Conservation (phyloP, 2,797 vertebrate genomes). For the Aselliscus stoliczkanus region DNA sequence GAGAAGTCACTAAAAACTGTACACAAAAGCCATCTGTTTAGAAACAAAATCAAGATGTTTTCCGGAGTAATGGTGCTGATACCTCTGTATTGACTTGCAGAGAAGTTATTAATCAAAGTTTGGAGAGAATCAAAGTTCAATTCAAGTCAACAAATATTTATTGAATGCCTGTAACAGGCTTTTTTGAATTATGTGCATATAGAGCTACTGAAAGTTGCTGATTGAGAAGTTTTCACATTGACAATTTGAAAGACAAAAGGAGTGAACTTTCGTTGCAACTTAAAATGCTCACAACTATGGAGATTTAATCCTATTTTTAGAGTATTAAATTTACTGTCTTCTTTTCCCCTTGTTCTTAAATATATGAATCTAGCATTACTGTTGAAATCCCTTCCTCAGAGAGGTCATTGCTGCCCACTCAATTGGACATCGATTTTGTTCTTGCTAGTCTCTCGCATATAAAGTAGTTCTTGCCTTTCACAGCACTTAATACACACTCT, state of each 20-base stretch:
- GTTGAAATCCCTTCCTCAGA: neutral
- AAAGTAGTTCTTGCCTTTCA: neutral
- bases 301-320: neutral
- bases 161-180: neutral
- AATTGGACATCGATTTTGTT: neutral
- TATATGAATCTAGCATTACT: neutral
- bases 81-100: neutral
- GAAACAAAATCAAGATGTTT: slow-evolving; percentile 30
- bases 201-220: neutral
- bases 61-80: neutral
- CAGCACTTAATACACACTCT: neutral
- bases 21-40: neutral
- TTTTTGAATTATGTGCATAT: neutral
- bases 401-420: neutral
- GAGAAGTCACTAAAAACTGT: neutral
- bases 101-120: neutral
- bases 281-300: neutral
- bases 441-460: neutral
- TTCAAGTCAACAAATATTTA: slow-evolving; percentile 45
- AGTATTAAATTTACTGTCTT: neutral
- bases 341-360: neutral
- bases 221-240: slow-evolving; percentile 24
- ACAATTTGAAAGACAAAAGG: slow-evolving; percentile 22
- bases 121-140: neutral
- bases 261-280: neutral